Percentiles rank a stretch among this genome's conserved stretches.
Conservation (phyloP, 2,113 vertebrate genomes). For the Neoarius graeffei region DNA sequence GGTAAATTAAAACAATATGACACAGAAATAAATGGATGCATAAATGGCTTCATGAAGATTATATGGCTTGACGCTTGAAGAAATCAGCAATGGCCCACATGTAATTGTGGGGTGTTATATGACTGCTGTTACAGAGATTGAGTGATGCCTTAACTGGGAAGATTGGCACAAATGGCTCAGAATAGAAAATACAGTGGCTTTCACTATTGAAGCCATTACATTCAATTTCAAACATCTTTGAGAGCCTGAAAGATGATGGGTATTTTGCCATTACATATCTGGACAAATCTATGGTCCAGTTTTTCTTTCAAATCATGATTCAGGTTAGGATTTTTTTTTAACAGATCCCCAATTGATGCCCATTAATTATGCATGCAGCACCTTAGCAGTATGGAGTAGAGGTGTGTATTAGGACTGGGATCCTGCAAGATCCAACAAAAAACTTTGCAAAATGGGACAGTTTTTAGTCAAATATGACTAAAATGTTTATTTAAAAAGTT, state of each 20-base stretch:
- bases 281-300: not conserved
- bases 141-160: not conserved
- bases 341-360: not conserved
- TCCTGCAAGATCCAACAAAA: not conserved
- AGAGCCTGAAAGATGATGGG: not conserved
- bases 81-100: not conserved
- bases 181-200: not conserved
- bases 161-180: too few species aligned
- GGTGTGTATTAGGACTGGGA: not conserved
- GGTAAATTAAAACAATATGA: not conserved
- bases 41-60: not conserved
- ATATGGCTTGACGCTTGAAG: not conserved
- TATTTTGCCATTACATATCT: not conserved
- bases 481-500: not conserved
- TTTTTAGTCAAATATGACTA: not conserved
- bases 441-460: not conserved
- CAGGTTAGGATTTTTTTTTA: not conserved
- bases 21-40: not conserved
- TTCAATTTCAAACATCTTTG: not conserved
- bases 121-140: not conserved
- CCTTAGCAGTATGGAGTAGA: not conserved
- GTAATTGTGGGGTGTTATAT: not conserved
- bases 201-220: not conserved
- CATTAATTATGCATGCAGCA: not conserved
- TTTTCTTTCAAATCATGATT: not conserved